Conservation (phyloP, 2,888 invertebrate genomes). For the Plebejus argus region DNA sequence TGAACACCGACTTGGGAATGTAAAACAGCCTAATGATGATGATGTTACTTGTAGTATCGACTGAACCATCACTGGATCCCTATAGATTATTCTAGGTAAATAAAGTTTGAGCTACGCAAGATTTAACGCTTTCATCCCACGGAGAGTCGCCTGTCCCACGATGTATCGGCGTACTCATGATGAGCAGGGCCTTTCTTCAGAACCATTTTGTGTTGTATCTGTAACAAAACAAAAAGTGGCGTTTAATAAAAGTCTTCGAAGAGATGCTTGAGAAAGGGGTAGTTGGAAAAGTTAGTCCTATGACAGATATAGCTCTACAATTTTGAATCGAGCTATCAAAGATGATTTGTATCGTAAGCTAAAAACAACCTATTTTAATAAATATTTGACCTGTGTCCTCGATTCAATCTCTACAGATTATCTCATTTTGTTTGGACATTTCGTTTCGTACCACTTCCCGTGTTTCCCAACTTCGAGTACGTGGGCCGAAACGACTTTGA, state of each 20-base stretch:
- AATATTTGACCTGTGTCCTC: not conserved
- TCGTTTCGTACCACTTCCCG: not conserved
- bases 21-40: conserved; percentile 33
- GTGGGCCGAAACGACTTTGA: not conserved
- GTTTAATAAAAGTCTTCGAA: too few relatives aligned
- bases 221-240: not conserved
- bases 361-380: not conserved
- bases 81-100: conserved; percentile 34
- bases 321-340: not conserved
- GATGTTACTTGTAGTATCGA: not conserved
- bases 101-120: conserved; percentile 44
- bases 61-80: conserved; percentile 47
- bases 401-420: not conserved
- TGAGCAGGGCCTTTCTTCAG: not conserved
- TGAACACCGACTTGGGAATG: conserved; percentile 52
- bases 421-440: not conserved
- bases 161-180: not conserved
- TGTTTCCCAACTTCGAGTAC: not conserved
- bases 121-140: conserved; percentile 41
- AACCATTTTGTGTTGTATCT: not conserved
- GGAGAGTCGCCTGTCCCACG: conserved; percentile 25
- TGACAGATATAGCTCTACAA: not conserved
- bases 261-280: too few relatives aligned
- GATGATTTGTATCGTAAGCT: not conserved
- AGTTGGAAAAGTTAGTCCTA: not conserved